phyloP scores from a whole-genome alignment of 2,797 vertebrate species.

The Spinibarbus caldwelli region DNA sequence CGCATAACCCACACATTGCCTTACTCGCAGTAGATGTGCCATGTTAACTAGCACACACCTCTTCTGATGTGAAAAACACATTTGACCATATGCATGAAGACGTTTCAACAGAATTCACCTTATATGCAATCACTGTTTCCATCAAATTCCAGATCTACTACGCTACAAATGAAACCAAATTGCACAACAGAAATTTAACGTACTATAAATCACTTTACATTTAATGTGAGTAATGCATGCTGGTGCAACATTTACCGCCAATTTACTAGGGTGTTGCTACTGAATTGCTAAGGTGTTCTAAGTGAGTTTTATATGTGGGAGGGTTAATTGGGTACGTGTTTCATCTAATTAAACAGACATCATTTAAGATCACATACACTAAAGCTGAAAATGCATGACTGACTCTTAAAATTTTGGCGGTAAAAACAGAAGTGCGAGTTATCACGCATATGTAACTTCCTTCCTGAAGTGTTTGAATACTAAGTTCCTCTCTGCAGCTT shows the following conservation, averaged over 20 bases:
- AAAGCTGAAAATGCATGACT: background rate
- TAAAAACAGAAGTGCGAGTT: slow-evolving; percentile 21
- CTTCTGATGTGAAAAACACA: background rate
- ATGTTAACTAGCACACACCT: slow-evolving; percentile 43
- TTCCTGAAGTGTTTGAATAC: slow-evolving; percentile 39
- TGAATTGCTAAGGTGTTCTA: background rate
- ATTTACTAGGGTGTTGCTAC: background rate
- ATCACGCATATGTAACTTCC: slow-evolving; percentile 41
- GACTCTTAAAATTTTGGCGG: background rate
- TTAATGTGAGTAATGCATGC: background rate
- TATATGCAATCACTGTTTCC: background rate
- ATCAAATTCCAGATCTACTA: slow-evolving; percentile 8
- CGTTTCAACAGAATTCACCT: background rate
- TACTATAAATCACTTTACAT: background rate
- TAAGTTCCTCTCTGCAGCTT: slow-evolving; percentile 35
- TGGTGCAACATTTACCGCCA: background rate
- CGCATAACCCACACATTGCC: slow-evolving; percentile 4
- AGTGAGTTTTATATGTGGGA: background rate
- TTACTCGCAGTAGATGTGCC: slow-evolving; percentile 39
- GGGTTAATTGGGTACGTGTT: background rate
- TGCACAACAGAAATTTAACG: background rate
- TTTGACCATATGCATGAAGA: background rate
- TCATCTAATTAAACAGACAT: background rate
- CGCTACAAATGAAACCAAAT: background rate
- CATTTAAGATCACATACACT: background rate